These are phyloP conservation scores for Urocyon cinereoargenteus DNA, from an alignment of 2,797 vertebrate genomes.

Conservation along the genomic window DNA sequence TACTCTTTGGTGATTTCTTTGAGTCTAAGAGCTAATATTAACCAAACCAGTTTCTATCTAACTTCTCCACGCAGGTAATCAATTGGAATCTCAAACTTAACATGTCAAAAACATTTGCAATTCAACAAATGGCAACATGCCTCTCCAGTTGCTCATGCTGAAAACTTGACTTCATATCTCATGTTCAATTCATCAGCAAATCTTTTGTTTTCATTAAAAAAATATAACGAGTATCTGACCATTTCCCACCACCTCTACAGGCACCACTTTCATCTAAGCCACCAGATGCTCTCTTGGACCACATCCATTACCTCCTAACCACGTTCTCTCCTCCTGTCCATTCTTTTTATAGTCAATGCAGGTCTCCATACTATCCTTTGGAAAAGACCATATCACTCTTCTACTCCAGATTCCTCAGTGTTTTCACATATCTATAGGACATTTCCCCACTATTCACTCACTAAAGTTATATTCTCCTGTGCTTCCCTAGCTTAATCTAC, in stretches of 20 bases:
- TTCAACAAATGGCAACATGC: neutral
- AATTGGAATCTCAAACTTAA: neutral
- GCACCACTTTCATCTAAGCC: neutral
- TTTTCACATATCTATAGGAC: neutral
- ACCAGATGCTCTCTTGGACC: neutral
- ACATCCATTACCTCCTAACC: neutral
- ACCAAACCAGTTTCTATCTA: neutral
- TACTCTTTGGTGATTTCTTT: neutral
- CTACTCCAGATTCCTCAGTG: neutral
- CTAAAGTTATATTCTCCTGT: neutral
- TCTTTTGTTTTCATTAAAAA: neutral
- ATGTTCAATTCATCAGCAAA: neutral
- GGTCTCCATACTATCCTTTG: neutral
- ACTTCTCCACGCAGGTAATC: neutral
- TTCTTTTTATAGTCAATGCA: no score
- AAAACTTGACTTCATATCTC: neutral
- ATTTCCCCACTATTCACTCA: neutral
- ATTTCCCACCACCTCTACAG: neutral
- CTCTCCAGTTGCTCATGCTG: neutral
- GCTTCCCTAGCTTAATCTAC: neutral
- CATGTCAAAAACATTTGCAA: neutral
- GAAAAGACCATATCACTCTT: neutral
- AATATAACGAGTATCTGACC: neutral
- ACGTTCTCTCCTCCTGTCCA: neutral
- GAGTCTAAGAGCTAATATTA: neutral